Base-by-base conservation (phyloP, 1,140 invertebrate genomes). In the Prorops nasuta region DNA sequence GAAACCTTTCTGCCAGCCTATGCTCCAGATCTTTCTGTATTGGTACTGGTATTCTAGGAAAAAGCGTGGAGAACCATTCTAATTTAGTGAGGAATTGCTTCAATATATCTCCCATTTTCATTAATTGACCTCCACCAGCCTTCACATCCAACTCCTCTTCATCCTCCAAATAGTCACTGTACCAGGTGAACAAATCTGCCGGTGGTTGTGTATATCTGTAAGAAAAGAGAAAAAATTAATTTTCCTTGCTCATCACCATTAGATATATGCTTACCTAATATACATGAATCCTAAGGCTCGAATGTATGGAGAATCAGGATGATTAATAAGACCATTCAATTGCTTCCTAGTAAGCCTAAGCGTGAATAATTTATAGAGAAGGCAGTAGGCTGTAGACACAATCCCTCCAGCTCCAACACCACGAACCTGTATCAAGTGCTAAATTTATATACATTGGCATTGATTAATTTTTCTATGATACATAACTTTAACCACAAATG, bases 331-430 rank as follows among this genome's bases (percentile, higher is more conserved):
- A 38, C 94, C 94, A 73, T 93, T 95, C 38, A 99, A 80, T 78
- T 99, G 98, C 76, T 99, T 99, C 39, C 96, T 84, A 8, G 97
- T 99, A 49, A 99, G 80, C 63, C 92, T 90, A 60, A 99, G 77
- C 3, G 96, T 98, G 76, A 96, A 99, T 48, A 99, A 79, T 82
- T 99, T 99, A 77, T 98, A 99, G 7, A 99, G 83, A n/a, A 99
- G 81, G 76, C 95, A 98, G 76, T 94, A 98, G 0, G 97, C 96
- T 54, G 96, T 98, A 3, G 94, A 98, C 9, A 99, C 97, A 56
- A 99, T 98, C 19, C 98, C 98, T 45, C 98, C 97, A 46, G 96
- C 96, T 42, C 97, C 97, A 36, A 99, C 97, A 39, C 97, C 97
- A 63, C 97, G 83, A 6, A 98, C 93, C 90, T 94, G 71, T 56